Evolutionary conservation across 2,797 vertebrate genomes (phyloP).

Genomic region (Acanthurus lineatus): DNA sequence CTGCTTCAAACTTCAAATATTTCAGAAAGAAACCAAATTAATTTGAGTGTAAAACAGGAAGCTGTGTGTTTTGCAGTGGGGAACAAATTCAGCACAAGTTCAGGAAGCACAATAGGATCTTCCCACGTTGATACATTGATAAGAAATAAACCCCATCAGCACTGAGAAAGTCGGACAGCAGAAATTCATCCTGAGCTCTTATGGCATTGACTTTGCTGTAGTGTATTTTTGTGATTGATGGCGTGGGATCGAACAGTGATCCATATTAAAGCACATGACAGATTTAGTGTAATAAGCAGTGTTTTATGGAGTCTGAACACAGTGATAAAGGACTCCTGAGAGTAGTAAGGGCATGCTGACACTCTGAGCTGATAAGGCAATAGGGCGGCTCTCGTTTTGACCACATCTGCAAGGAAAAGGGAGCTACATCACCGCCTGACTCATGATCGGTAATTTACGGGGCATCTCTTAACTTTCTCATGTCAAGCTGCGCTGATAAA

Average conservation of each 20-base stretch:
- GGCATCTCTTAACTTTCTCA: background rate
- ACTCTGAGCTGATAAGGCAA: slow-evolving; percentile 48
- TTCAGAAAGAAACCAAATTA: slow-evolving; percentile 43
- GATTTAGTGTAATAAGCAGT: slow-evolving; percentile 77
- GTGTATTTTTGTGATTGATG: slow-evolving; percentile 65
- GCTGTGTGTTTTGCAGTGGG: background rate
- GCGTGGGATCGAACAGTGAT: slow-evolving; percentile 56
- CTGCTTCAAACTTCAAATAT: slow-evolving; percentile 21
- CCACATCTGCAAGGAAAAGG: slow-evolving; percentile 1
- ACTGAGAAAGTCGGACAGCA: slow-evolving; percentile 23
- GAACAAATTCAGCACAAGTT: background rate
- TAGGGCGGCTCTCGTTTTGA: slow-evolving; percentile 29
- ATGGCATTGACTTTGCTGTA: slow-evolving; percentile 51
- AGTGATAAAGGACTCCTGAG: slow-evolving; percentile 64
- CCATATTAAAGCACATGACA: slow-evolving; percentile 66
- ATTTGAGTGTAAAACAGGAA: slow-evolving; percentile 32
- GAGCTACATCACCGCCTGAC: slow-evolving; percentile 36
- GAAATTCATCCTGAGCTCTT: slow-evolving; percentile 46
- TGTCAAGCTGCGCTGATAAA: background rate
- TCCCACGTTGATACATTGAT: background rate
- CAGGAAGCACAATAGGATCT: background rate
- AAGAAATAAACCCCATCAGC: slow-evolving; percentile 3
- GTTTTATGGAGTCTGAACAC: slow-evolving; percentile 75
- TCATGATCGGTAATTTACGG: background rate
- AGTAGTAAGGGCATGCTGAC: slow-evolving; percentile 67